phyloP scores from a whole-genome alignment of 2,888 invertebrate species.

The Erebia epiphron region DNA sequence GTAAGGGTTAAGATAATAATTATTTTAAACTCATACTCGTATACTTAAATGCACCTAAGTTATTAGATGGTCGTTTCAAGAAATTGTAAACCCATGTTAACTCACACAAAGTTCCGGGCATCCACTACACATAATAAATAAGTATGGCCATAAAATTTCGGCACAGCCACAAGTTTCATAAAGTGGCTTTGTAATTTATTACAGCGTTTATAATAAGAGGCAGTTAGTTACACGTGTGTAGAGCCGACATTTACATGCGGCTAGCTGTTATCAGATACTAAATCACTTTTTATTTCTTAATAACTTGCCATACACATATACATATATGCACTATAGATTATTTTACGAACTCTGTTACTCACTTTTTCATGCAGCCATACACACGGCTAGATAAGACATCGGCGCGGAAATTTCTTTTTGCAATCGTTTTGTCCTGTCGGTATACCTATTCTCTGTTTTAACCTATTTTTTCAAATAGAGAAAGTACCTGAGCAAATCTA shows the following conservation, averaged over 20 bases:
- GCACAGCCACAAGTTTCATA: slow-evolving; percentile 23
- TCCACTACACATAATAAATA: slow-evolving; percentile 12
- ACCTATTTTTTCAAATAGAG: too few relatives aligned
- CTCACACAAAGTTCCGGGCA: not conserved
- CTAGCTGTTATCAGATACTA: slow-evolving; percentile 25
- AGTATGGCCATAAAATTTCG: slow-evolving; percentile 19
- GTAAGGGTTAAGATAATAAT: too few relatives aligned
- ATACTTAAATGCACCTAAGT: not conserved
- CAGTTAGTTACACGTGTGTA: slow-evolving; percentile 27
- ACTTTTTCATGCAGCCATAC: too few relatives aligned
- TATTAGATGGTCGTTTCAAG: not conserved
- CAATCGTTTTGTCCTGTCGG: too few relatives aligned
- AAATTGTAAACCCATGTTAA: not conserved
- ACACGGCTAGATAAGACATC: too few relatives aligned
- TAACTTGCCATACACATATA: slow-evolving; percentile 21
- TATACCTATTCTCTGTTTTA: too few relatives aligned
- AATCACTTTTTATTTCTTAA: slow-evolving; percentile 28
- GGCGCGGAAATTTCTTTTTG: too few relatives aligned
- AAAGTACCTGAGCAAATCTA: too few relatives aligned
- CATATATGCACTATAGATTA: not conserved
- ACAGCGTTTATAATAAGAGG: slow-evolving; percentile 24
- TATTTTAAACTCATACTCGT: not conserved
- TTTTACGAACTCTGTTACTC: not conserved
- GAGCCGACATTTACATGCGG: slow-evolving; percentile 27
- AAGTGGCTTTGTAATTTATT: slow-evolving; percentile 21